Evolutionary conservation across 1,140 invertebrate genomes (phyloP), one percentile per base, ranked within the genome.

Genomic region (Probaryconus sp.): DNA sequence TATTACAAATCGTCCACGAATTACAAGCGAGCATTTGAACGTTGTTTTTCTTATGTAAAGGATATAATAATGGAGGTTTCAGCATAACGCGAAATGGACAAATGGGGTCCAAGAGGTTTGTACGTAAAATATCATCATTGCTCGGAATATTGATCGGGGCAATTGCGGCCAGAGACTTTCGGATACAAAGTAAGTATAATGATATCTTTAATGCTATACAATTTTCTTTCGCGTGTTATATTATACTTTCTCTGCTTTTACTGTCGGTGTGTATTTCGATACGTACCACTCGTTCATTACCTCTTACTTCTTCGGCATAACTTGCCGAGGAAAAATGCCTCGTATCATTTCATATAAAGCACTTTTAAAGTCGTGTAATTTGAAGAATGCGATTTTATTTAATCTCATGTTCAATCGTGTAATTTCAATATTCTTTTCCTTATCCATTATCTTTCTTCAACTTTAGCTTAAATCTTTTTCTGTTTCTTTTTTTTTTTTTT

Each of bases 161-260:
- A 73, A 73, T 73, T 67, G 69, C 53, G 60, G 61, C 38, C n/a
- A n/a, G 30, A 65, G 47, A 53, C 53, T 60, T 72, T 72, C 60
- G 60, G 60, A 60, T 64, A 72, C 69, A 72, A 72, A 72, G 69
- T 72, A 72, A 72, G 31, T 65, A 72, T 65, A 72, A 72, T 65
- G 53, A 72, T 72, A 65, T 65, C 60, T 72, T 72, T 72, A 72
- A 72, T 65, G 47, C 31, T 30, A 64, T 72, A 60, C 69, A 72
- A 72, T 72, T 72, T 72, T 53, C 51, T 65, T 72, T 64, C 43
- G 69, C 60, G 53, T 72, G 69, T 72, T 65, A 31, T 47, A 60
- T 65, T 65, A 72, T 65, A 72, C 60, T 72, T 72, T 65, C 60
- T 72, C 56, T 64, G 50, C 51, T 64, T 40, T 72, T 43, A 56